Evolutionary conservation across 2,113 vertebrate genomes (phyloP), one percentile per base, ranked within the genome.

Genomic region (Antennarius striatus): DNA sequence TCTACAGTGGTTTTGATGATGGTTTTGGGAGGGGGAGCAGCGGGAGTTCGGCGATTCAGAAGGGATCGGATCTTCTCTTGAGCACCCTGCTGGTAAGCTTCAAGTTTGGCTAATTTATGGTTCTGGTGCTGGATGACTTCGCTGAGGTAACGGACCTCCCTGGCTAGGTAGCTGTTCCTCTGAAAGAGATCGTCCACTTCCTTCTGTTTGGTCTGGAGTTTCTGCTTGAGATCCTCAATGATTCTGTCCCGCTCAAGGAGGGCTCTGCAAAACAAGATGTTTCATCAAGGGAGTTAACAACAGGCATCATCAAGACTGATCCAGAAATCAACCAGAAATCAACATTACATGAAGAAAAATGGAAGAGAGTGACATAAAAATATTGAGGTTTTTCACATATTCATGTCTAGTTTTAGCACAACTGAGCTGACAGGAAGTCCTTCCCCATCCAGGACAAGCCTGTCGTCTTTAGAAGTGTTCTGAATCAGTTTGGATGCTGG

Each of bases 151-250:
- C 52, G 39, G 1, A 82, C 67, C 1, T 85, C 87, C 29, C 75
- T 68, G 12, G 64, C 12, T 63, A 90, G 79, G 72, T 84, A 69
- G 59, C 60, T 70, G 77, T 88, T 88, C 66, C 71, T 91, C 71
- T 87, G 74, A 39, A 82, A 57, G n/a, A 87, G 65, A 4, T 30
- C 57, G 53, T 89, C 85, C 12, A 43, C 30, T 47, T 89, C 89
- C 56, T 75, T 86, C 30, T 89, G 84, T 70, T 80, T 80, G 16
- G 48, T 60, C 39, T 83, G 73, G 8, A 91, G 79, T 15, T 83
- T 81, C 52, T 86, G 71, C 49, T 15, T 84, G 50, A 91, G 77
- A 7, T 84, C 82, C 65, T 89, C 85, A 1, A 90, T 88, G 32
- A 82, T 48, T 16, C 68, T 42, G 52, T 91, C 81, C 54, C 85